Conservation (phyloP, 1,140 invertebrate species). For the Drosophila tropicalis region DNA sequence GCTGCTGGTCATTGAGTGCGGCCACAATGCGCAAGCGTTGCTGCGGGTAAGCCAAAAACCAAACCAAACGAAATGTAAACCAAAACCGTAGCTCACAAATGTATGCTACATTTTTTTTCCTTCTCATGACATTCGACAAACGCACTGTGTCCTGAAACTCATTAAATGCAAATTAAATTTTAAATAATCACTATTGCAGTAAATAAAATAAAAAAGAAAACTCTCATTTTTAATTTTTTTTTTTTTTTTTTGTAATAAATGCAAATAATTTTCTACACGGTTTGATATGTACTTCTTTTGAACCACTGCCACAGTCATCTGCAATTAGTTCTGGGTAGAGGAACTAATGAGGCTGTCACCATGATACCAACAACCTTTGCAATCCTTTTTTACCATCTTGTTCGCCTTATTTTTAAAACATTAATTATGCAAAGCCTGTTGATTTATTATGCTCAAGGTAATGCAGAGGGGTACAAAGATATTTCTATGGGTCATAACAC, state of each 20-base stretch:
- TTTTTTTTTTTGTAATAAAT: background rate
- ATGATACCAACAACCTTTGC: conserved; percentile 22
- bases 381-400: conserved; percentile 41
- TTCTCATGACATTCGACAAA: conserved; percentile 27
- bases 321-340: conserved; percentile 10
- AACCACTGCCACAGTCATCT: background rate
- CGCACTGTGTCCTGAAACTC: conserved; percentile 5
- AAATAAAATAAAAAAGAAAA: background rate
- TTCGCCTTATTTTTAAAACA: conserved; percentile 45
- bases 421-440: conserved; percentile 68
- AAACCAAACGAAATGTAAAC: conserved; percentile 24
- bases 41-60: conserved; percentile 59
- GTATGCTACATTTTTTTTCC: conserved; percentile 52
- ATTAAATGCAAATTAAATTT: background rate
- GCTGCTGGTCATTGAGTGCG: conserved; percentile 59
- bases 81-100: conserved; percentile 28
- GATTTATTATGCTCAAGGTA: conserved; percentile 72
- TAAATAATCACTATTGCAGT: background rate
- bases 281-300: too few relatives aligned
- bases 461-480: conserved; percentile 24
- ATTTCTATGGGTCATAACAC: conserved; percentile 17
- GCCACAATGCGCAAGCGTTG: conserved; percentile 67
- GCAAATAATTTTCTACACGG: too few relatives aligned
- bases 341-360: conserved; percentile 60
- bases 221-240: background rate